A percentile compares a stretch with the other conserved stretches of the same genome.
phyloP scores from a whole-genome alignment of 2,797 vertebrate species.

The Trachops cirrhosus region DNA sequence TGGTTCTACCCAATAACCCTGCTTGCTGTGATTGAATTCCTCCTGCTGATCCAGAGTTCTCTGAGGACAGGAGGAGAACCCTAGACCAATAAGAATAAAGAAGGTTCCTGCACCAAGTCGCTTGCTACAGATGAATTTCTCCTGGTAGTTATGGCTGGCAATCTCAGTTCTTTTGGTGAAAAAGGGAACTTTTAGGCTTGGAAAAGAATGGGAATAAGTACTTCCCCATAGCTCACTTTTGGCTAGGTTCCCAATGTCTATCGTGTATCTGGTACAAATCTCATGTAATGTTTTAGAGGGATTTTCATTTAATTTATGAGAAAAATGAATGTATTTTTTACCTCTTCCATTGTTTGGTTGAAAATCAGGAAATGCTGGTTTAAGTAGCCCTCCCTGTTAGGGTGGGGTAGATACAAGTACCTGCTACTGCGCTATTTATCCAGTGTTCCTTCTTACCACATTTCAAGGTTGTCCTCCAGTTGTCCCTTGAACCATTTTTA shows the following conservation, averaged over 20 bases:
- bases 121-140: background rate
- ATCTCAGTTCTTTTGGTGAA: background rate
- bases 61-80: background rate
- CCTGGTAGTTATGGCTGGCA: background rate
- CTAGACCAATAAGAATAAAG: background rate
- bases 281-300: background rate
- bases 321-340: background rate
- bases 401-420: background rate
- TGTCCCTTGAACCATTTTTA: background rate
- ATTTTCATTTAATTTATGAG: background rate
- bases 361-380: background rate
- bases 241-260: background rate
- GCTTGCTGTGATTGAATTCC: background rate
- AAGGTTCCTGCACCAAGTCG: background rate
- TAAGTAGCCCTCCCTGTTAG: background rate
- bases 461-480: background rate
- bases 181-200: background rate
- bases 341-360: background rate
- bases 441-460: background rate
- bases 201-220: background rate
- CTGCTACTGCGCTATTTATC: background rate
- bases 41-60: background rate
- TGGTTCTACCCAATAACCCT: background rate
- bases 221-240: background rate
- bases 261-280: rapidly evolving